Conservation (phyloP, 1,140 invertebrate species). For the Platyscapa corneri region DNA sequence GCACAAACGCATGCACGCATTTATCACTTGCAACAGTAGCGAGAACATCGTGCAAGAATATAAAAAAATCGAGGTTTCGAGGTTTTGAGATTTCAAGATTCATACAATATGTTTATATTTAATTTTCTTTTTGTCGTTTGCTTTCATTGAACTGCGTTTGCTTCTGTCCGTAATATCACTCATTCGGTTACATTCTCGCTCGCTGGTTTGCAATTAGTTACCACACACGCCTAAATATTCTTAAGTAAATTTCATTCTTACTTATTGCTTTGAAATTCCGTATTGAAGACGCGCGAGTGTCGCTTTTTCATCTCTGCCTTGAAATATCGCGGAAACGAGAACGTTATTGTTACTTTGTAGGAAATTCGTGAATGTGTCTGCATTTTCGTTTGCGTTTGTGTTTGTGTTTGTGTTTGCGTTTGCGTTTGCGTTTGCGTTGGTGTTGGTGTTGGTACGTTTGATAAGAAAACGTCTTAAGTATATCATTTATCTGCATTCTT, state of each 20-base stretch:
- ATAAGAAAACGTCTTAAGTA: constrained; percentile 39
- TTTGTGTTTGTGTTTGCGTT: constrained; percentile 6
- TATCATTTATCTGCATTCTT: constrained; percentile 15
- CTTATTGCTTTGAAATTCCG: constrained; percentile 74
- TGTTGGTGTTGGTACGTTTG: constrained; percentile 10
- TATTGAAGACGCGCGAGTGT: constrained; percentile 66
- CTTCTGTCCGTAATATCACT: constrained; percentile 49
- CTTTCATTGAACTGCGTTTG: background rate
- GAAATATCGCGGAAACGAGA: constrained; percentile 32
- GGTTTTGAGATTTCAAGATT: too few species aligned
- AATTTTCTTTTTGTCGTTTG: background rate
- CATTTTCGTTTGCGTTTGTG: too few species aligned
- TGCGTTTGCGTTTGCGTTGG: too few species aligned
- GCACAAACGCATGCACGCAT: background rate
- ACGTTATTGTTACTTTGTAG: constrained; percentile 17
- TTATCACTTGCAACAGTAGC: constrained; percentile 27
- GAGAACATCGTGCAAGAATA: constrained; percentile 43
- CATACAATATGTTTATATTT: constrained; percentile 28
- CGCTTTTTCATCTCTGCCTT: constrained; percentile 1
- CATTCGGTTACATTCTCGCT: constrained; percentile 50
- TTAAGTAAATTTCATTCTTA: constrained; percentile 56
- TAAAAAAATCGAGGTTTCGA: constrained; percentile 39
- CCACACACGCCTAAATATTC: constrained; percentile 46
- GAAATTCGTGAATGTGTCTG: constrained; percentile 25
- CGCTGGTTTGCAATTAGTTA: background rate